Conservation (phyloP, 23 tunicate species). For the Aplidium turbinatum region DNA sequence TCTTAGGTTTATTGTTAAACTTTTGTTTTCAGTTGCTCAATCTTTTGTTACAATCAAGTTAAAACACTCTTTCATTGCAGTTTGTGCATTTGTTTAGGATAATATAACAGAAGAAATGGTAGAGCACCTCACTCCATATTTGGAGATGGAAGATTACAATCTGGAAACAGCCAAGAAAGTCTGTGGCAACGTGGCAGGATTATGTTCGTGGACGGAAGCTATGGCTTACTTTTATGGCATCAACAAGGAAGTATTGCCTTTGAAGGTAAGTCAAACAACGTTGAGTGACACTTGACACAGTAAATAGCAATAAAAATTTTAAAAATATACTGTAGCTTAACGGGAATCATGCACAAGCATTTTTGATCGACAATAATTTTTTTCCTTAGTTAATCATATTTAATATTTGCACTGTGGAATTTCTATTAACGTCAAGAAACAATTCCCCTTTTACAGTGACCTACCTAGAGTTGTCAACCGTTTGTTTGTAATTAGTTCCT, state of each 20-base stretch:
- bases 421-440: too few species aligned
- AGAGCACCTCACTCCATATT: conserved; percentile 53
- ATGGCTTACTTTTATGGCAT: conserved; percentile 76
- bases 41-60: too few species aligned
- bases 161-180: conserved; percentile 82
- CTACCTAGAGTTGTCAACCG: too few species aligned
- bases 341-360: too few species aligned
- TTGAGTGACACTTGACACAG: background rate
- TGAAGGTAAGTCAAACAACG: conserved; percentile 35
- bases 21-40: too few species aligned
- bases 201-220: conserved; percentile 84
- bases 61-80: background rate
- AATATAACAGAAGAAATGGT: conserved; percentile 80
- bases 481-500: too few species aligned
- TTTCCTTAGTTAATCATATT: too few species aligned
- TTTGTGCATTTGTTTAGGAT: conserved; percentile 20
- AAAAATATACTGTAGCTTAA: too few species aligned
- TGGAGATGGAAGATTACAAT: conserved; percentile 84
- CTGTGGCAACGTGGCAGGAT: conserved; percentile 78
- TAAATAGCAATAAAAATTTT: too few species aligned
- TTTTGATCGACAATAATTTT: too few species aligned
- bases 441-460: too few species aligned
- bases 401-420: too few species aligned
- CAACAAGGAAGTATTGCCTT: conserved; percentile 79
- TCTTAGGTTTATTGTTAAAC: background rate